Percentiles rank a stretch among this genome's conserved stretches.
Conservation (phyloP, 2,797 vertebrate species). For the Chaenodraco wilsoni region DNA sequence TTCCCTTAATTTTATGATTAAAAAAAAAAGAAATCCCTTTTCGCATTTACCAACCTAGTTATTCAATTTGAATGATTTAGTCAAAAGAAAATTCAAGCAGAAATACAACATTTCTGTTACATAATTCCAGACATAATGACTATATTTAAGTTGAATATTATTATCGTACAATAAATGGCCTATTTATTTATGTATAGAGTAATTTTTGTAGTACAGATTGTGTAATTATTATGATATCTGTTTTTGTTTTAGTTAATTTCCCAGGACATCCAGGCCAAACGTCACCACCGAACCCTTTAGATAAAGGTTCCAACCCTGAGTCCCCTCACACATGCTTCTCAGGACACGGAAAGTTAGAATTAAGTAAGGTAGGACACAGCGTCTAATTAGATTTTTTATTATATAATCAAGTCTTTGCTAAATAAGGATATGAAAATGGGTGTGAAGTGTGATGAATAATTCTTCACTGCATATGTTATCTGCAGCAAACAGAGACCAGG, state of each 20-base stretch:
- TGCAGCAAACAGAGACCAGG: constrained; percentile 87
- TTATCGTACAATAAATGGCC: neutral
- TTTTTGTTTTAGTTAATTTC: constrained; percentile 79
- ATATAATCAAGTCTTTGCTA: neutral
- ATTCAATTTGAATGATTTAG: too few species aligned
- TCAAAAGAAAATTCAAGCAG: too few species aligned
- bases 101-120: neutral
- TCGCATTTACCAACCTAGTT: too few species aligned
- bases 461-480: constrained; percentile 22
- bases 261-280: constrained; percentile 73
- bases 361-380: constrained; percentile 85
- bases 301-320: constrained; percentile 72
- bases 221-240: neutral
- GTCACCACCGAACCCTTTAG: constrained; percentile 69
- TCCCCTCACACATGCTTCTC: constrained; percentile 70
- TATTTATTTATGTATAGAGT: neutral
- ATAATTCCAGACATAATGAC: neutral
- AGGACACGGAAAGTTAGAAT: constrained; percentile 81
- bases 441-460: constrained; percentile 22
- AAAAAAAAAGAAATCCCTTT: too few species aligned
- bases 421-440: neutral
- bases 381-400: neutral
- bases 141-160: neutral
- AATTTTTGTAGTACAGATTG: neutral
- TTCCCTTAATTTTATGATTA: too few species aligned